phyloP scores from a whole-genome alignment of 2,113 vertebrate species.

The Saimiri boliviensis region DNA sequence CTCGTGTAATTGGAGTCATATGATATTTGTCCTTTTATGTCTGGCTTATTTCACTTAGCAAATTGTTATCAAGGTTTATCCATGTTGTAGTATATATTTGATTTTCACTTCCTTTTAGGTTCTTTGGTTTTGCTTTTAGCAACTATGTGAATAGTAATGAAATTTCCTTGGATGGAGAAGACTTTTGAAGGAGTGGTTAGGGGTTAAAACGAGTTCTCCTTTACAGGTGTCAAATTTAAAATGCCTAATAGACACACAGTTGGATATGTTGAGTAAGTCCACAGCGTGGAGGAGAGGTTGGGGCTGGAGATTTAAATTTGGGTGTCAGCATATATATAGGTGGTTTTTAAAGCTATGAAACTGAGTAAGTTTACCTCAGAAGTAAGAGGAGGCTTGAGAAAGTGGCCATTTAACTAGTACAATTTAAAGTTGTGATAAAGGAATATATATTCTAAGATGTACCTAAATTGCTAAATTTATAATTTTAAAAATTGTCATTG shows the following conservation, averaged over 20 bases:
- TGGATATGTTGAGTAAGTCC: not conserved
- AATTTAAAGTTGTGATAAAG: slow-evolving; percentile 1
- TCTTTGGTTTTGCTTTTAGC: slow-evolving; percentile 45
- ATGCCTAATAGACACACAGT: not conserved
- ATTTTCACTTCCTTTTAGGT: slow-evolving; percentile 27
- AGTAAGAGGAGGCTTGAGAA: slow-evolving; percentile 41
- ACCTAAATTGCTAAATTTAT: slow-evolving; percentile 5
- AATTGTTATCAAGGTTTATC: not conserved
- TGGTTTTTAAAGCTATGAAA: not conserved
- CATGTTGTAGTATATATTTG: not conserved
- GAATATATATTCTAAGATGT: not conserved
- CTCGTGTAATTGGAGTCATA: not conserved
- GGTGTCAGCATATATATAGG: not conserved
- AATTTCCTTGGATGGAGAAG: slow-evolving; percentile 33
- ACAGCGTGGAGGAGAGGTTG: not conserved
- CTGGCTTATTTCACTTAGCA: slow-evolving; percentile 39
- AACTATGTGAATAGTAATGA: not conserved
- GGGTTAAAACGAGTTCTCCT: not conserved
- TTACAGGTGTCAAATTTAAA: not conserved
- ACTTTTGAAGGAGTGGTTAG: not conserved
- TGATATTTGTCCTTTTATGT: not conserved
- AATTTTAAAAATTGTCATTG: slow-evolving; percentile 22
- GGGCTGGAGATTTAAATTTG: slow-evolving; percentile 6
- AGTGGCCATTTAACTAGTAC: not conserved
- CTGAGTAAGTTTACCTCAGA: not conserved